Evolutionary conservation across 2,113 vertebrate genomes (phyloP).

Genomic region (Thamnophis sirtalis): DNA sequence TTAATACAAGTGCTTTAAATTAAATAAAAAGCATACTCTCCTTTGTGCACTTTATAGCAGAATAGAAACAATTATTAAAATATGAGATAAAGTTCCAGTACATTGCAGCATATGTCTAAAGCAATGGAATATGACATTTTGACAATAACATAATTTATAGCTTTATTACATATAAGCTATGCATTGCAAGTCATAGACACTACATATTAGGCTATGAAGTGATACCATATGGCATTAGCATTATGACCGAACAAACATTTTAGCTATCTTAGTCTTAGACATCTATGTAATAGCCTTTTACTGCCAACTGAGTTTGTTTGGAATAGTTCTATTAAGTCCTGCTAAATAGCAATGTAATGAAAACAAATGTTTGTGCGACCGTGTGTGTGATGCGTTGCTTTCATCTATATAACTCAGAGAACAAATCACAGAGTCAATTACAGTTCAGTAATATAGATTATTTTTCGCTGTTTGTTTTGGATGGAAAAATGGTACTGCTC

Average conservation of each 20-base stretch:
- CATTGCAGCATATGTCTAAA: background rate
- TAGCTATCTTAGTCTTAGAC: background rate
- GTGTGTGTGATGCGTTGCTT: background rate
- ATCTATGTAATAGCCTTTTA: background rate
- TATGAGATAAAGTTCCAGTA: background rate
- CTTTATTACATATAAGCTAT: no score
- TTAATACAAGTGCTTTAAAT: background rate
- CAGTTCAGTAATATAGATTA: background rate
- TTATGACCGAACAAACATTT: constrained; percentile 1
- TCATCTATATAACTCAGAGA: background rate
- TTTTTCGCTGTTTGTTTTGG: background rate
- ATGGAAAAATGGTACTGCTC: background rate
- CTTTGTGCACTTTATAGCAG: background rate
- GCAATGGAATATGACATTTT: background rate
- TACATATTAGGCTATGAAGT: background rate
- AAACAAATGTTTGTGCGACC: background rate
- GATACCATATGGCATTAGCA: background rate
- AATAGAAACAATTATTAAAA: background rate
- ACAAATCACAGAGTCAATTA: background rate
- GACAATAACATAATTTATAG: background rate
- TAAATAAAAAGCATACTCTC: background rate
- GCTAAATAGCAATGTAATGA: background rate
- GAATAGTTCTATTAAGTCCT: background rate
- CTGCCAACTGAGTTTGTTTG: background rate
- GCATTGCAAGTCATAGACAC: background rate